Base-by-base conservation (phyloP, 2,888 invertebrate genomes). In the Apomyelois bistriatella region DNA sequence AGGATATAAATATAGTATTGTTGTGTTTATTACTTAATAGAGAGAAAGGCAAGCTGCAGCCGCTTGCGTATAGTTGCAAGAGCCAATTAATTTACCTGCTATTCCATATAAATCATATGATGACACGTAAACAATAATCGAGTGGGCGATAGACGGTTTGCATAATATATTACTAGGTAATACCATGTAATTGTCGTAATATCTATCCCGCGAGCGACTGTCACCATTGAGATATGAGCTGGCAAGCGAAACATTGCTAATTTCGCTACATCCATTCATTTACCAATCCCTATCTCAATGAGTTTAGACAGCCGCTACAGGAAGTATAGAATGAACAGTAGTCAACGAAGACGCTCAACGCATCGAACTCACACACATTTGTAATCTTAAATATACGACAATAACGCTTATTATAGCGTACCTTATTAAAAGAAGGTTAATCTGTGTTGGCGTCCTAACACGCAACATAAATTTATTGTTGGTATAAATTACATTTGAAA, bases 211-310 rank as follows among this genome's bases (percentile, higher is more conserved):
- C 78, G 76, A 74, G 76, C 65, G 64, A 68, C 75, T 76, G 84
- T 72, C 64, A 64, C 58, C 60, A 65, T 63, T 83, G 85, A 88
- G 77, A 83, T 82, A 87, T 83, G 82, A 76, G 70, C 87, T 89
- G 89, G 88, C 88, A 86, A 76, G 70, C 70, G 78, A 76, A 75
- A 79, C 74, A 76, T 77, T 69, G 80, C 86, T 88, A 85, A 88
- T 85, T 88, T 82, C 74, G 81, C 72, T 79, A 74, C 81, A 77
- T 75, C 83, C 86, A 86, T 87, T 88, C 88, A 88, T 85, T 85
- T 84, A 65, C 70, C 71, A 72, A 79, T 82, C 74, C 73, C 74
- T 61, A 72, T 71, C 70, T 86, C 85, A 89, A 88, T 88, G 85
- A 73, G 82, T 79, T 70, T 79, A 80, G 81, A 82, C 80, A 79